A percentile compares a stretch with the other conserved stretches of the same genome.
These are phyloP conservation scores for Apamea anceps DNA, from an alignment of 2,888 invertebrate species.

Conservation along the genomic window DNA sequence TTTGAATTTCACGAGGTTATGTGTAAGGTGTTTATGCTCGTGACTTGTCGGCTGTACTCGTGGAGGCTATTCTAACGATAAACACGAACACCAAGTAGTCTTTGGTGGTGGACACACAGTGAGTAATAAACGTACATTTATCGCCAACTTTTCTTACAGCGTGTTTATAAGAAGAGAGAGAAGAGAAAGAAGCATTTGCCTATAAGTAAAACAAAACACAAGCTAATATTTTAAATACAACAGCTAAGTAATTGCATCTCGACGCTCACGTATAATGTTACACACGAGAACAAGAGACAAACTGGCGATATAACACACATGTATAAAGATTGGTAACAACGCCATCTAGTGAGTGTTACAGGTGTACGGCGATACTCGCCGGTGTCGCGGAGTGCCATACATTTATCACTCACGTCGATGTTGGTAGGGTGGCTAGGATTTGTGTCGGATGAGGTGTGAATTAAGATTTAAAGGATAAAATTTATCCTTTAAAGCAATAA, in stretches of 20 bases:
- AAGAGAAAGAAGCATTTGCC: not conserved
- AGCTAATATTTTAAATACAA: constrained; percentile 27
- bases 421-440: constrained; percentile 55
- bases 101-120: not conserved
- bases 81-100: not conserved
- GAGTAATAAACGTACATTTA: not conserved
- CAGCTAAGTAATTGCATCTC: constrained; percentile 41
- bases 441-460: not conserved
- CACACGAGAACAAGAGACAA: constrained; percentile 1
- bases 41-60: not conserved
- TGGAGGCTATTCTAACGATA: not conserved
- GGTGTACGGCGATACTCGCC: constrained; percentile 66
- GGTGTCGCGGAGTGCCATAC: constrained; percentile 71
- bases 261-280: constrained; percentile 21
- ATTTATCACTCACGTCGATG: constrained; percentile 73
- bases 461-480: not conserved
- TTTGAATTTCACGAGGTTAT: not conserved
- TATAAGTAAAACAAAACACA: constrained; percentile 20
- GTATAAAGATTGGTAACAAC: constrained; percentile 35
- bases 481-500: not conserved
- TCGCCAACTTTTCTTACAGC: not conserved
- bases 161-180: not conserved
- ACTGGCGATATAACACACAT: not conserved
- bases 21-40: not conserved
- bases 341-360: constrained; percentile 55